Base-by-base conservation (phyloP, 1,140 invertebrate genomes). In the Trichonephila clavata region DNA sequence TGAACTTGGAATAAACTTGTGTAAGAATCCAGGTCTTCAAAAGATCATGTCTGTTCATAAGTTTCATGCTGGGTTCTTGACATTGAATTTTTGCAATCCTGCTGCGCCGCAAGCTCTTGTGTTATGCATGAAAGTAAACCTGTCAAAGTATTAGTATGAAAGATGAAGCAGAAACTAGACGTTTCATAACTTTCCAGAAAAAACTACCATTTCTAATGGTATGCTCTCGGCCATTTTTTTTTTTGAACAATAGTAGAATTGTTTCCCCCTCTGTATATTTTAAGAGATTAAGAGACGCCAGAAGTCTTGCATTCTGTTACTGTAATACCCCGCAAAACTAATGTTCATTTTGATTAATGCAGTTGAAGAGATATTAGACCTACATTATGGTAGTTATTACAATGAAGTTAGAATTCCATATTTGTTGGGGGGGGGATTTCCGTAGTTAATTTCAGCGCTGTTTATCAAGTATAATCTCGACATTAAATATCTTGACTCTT, bases 171-270 rank as follows among this genome's bases (percentile, higher is more conserved):
- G 68, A 77, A 77, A 27, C 13, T 77, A 24, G 68, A 32, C 39
- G 27, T 77, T 77, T 77, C 68, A 32, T 18, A 77, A 77, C 39
- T 77, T 39, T 77, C 68, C 39, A 77, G 68, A 77, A 77, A 32
- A 14, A 27, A 24, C 68, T 13, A 27, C 24, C 4, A 32, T 71
- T 18, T 77, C 68, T 27, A 27, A 77, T 32, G 32, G 27, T 27
- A 21, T 32, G 50, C 50, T 32, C 32, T 77, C 14, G 68, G 68
- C 32, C 27, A 32, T 77, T 10, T 71, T 27, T 10, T 71, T 27
- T 6, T 77, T 27, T 77, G 8, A 6, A 32, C 2, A 27, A 13
- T 16, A 71, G 14, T 71, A 71, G 27, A 32, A 50, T 77, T 77
- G 68, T 77, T 13, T 18, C 16, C 16, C 16, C 16, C 32, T 16